Base-by-base conservation (phyloP, 2,888 invertebrate genomes). In the Agrochola litura region DNA sequence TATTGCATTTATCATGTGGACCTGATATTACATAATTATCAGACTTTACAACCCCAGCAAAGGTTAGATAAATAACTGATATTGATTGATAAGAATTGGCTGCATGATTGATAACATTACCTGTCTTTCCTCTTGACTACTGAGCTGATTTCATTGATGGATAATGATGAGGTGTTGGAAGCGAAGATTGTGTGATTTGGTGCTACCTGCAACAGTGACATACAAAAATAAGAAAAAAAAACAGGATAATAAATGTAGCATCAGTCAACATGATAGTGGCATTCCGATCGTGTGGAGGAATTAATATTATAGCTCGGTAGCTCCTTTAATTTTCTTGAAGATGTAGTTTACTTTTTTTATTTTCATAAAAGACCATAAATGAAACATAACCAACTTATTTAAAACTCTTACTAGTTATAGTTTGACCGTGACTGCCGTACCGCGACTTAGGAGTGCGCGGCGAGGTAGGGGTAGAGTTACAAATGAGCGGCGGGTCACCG, bases 91-190 rank as follows among this genome's bases (percentile, higher is more conserved):
- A 43, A 43, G 10, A 60, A 14, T 10, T n/a, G 16, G 5, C 19
- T 37, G 16, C 14, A 2, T 46, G 0, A 6, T 9, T n/a, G 49
- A 43, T 64, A 64, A 65, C 46, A 12, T 84, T 85, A 97, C 97
- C 97, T 97, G 90, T 98, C 98, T 91, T 97, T 97, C 84, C 98
- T 97, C 73, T 98, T 97, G 46, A 98, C 98, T 5, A 98, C 97
- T 6, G 97, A 97, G 1, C 98, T 98, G 89, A 99, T 99, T 89
- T 98, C 98, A 77, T 97, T 97, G 83, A 99, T 98, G 1, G 98
- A 97, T 69, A 99, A 97, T 0, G 99, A 99, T 2, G 99, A 99
- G 0, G 99, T 99, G 93, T 99, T 99, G 10, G 98, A 98, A 0
- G 98, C 98, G 91, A 99, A 98, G 83, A 99, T 98, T 3, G 99